phyloP scores from a whole-genome alignment of 2,797 vertebrate species.

The Halcyon chelicuti region DNA sequence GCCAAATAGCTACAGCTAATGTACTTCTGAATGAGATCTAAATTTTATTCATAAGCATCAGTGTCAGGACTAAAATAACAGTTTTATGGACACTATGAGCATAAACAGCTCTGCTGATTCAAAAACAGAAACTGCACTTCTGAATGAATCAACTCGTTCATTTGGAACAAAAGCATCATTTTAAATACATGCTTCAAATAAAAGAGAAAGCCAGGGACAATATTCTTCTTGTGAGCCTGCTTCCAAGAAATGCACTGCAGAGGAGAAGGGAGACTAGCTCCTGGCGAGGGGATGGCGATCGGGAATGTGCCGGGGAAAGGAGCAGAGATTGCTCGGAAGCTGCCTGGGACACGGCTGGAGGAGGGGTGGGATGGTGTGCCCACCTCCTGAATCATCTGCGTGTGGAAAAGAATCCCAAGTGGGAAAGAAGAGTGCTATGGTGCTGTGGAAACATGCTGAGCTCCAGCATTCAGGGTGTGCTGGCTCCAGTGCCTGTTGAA shows the following conservation, averaged over 20 bases:
- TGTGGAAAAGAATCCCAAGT: not conserved
- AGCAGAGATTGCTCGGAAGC: not conserved
- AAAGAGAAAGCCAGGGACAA: not conserved
- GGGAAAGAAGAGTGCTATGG: not conserved
- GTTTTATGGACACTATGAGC: slow-evolving; percentile 64
- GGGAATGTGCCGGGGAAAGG: not conserved
- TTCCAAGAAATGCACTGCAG: not conserved
- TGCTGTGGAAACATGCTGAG: not conserved
- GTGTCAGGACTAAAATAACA: slow-evolving; percentile 72
- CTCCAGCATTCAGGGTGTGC: not conserved
- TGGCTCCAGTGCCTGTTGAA: not conserved
- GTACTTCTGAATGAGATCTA: slow-evolving; percentile 69
- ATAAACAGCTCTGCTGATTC: slow-evolving; percentile 49
- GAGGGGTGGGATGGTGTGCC: not conserved
- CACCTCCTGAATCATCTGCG: not conserved
- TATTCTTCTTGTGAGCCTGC: not conserved
- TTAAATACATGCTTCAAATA: slow-evolving; percentile 24
- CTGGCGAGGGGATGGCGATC: rapidly evolving
- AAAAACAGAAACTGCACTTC: slow-evolving; percentile 62
- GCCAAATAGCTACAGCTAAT: slow-evolving; percentile 70
- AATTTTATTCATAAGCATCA: slow-evolving; percentile 70
- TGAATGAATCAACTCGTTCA: slow-evolving; percentile 52
- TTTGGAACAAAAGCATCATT: slow-evolving; percentile 41
- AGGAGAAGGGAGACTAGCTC: not conserved
- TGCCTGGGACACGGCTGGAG: not conserved